Evolutionary conservation across 2,888 invertebrate species (phyloP).

Genomic region (Rhogogaster chlorosoma): DNA sequence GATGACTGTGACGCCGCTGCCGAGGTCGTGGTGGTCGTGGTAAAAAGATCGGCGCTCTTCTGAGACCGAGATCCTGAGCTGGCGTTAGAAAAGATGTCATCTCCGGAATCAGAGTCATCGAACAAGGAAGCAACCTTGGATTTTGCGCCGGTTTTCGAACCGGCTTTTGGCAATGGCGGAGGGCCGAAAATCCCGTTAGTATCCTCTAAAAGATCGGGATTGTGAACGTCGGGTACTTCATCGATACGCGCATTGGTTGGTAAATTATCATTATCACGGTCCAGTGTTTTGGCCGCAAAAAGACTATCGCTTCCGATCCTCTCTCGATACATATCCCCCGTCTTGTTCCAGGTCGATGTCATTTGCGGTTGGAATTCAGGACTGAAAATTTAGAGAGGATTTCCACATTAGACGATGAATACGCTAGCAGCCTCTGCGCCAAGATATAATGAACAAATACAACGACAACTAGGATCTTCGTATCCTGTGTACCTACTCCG

Average conservation of each 20-base stretch:
- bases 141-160: constrained; percentile 62
- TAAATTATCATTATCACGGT: constrained; percentile 56
- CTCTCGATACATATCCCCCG: constrained; percentile 72
- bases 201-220: constrained; percentile 62
- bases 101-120: constrained; percentile 74
- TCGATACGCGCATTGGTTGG: constrained; percentile 32
- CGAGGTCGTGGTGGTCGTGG: constrained; percentile 50
- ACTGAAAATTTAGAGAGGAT: constrained; percentile 59
- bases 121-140: constrained; percentile 70
- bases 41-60: constrained; percentile 67
- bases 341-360: constrained; percentile 68
- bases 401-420: constrained; percentile 11
- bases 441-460: no score
- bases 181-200: constrained; percentile 71
- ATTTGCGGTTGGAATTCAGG: constrained; percentile 66
- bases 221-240: constrained; percentile 2
- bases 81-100: constrained; percentile 72
- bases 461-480: no score
- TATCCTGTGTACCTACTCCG: no score
- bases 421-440: background rate
- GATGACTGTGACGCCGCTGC: constrained; percentile 58
- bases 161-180: constrained; percentile 70
- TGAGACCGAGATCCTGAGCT: constrained; percentile 70
- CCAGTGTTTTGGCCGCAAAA: constrained; percentile 59
- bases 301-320: constrained; percentile 68